phyloP scores from a whole-genome alignment of 1,140 invertebrate genomes.

The Drepana arcuata region DNA sequence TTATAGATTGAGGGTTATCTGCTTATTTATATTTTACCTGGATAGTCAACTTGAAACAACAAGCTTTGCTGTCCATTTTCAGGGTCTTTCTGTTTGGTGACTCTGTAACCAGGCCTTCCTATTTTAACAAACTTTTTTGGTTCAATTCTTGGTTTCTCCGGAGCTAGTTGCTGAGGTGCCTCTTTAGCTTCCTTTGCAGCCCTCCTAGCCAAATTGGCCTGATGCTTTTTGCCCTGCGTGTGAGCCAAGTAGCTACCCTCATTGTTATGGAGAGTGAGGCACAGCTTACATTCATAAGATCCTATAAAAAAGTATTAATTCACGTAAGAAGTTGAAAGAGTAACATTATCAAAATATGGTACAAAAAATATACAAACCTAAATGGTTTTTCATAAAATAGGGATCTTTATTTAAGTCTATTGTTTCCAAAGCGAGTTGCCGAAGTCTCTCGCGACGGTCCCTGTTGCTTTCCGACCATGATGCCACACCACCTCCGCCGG shows the following conservation, averaged over 20 bases:
- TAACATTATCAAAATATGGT: too few species aligned
- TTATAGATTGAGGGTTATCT: too few species aligned
- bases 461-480: slow-evolving; percentile 99
- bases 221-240: slow-evolving; percentile 99
- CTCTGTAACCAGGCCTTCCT: slow-evolving; percentile 98
- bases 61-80: slow-evolving; percentile 96
- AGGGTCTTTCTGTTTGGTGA: slow-evolving; percentile 98
- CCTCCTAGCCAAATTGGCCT: slow-evolving; percentile 96
- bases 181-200: slow-evolving; percentile 99
- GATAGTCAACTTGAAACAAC: slow-evolving; percentile 97
- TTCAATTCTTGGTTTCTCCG: slow-evolving; percentile 95
- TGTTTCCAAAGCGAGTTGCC: slow-evolving; percentile 97
- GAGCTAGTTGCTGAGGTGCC: slow-evolving; percentile 89
- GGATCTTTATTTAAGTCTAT: slow-evolving; percentile 99
- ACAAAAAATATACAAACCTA: slow-evolving; percentile 74
- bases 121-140: slow-evolving; percentile 99
- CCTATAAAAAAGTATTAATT: slow-evolving; percentile 70
- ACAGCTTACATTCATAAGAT: slow-evolving; percentile 99
- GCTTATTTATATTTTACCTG: too few species aligned
- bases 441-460: slow-evolving; percentile 94
- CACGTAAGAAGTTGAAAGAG: too few species aligned
- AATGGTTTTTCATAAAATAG: slow-evolving; percentile 99
- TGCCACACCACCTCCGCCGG: slow-evolving; percentile 97
- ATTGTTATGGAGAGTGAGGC: slow-evolving; percentile 98
- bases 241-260: slow-evolving; percentile 99